Evolutionary conservation across 2,888 invertebrate species (phyloP).

Genomic region (Plebejus argus): DNA sequence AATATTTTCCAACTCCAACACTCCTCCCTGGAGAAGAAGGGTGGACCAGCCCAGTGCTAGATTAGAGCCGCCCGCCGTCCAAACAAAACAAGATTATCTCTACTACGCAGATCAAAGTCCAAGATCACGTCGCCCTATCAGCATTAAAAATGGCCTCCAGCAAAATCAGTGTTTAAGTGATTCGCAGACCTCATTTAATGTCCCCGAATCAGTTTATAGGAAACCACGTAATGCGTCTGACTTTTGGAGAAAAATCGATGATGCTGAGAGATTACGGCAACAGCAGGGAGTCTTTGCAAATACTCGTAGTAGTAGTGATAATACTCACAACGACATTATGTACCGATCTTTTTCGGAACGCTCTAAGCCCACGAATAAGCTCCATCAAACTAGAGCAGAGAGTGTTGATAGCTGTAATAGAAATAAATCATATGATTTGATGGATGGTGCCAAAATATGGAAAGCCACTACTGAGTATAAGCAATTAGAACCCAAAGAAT

Average conservation of each 20-base stretch:
- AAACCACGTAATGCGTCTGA: conserved; percentile 80
- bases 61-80: conserved; percentile 61
- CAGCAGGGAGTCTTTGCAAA: conserved; percentile 62
- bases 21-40: conserved; percentile 68
- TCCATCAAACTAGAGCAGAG: conserved; percentile 30
- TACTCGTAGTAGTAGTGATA: conserved; percentile 67
- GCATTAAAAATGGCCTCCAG: conserved; percentile 78
- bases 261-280: conserved; percentile 67
- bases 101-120: conserved; percentile 88
- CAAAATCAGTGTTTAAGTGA: conserved; percentile 74
- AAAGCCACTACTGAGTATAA: conserved; percentile 76
- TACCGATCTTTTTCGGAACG: conserved; percentile 30
- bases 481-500: conserved; percentile 65
- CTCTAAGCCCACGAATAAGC: conserved; percentile 15
- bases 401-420: conserved; percentile 42
- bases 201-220: conserved; percentile 59
- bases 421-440: conserved; percentile 53
- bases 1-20: conserved; percentile 65
- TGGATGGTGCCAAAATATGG: conserved; percentile 71
- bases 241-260: conserved; percentile 84
- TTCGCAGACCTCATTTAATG: conserved; percentile 66
- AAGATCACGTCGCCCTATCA: conserved; percentile 86
- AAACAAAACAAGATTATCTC: conserved; percentile 77
- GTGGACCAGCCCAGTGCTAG: conserved; percentile 57
- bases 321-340: conserved; percentile 46